A percentile compares a stretch with the other conserved stretches of the same genome.
Conservation (phyloP, 1,140 invertebrate species). For the Philaenus spumarius region DNA sequence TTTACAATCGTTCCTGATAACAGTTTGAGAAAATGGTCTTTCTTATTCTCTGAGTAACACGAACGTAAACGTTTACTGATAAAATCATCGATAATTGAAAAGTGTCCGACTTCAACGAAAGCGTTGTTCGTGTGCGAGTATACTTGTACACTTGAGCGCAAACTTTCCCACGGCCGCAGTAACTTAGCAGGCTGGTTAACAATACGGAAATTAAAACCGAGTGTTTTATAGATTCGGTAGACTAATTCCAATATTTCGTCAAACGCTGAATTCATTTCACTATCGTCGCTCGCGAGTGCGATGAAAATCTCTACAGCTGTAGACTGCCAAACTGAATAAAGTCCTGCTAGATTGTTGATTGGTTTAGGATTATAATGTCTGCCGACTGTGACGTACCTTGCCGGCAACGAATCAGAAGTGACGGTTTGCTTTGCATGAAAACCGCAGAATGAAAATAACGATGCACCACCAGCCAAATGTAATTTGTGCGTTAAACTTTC, state of each 20-base stretch:
- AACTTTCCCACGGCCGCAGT: conserved; percentile 50
- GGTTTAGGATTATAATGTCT: conserved; percentile 50
- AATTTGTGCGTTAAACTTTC: conserved; percentile 43
- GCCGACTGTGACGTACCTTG: conserved; percentile 53
- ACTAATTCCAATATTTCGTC: conserved; percentile 41
- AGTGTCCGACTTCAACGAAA: conserved; percentile 57
- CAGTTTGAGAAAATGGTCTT: conserved; percentile 48
- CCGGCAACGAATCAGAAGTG: conserved; percentile 46
- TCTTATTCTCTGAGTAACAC: conserved; percentile 47
- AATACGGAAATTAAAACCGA: conserved; percentile 55
- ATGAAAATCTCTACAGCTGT: conserved; percentile 50
- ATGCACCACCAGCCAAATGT: conserved; percentile 57
- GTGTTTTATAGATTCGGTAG: conserved; percentile 45
- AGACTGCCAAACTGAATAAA: conserved; percentile 55
- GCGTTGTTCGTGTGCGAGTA: conserved; percentile 49
- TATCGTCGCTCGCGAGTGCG: conserved; percentile 36
- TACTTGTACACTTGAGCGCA: conserved; percentile 55
- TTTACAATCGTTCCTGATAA: conserved; percentile 56
- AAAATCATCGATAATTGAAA: conserved; percentile 54
- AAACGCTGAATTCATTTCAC: conserved; percentile 42
- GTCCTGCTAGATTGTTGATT: conserved; percentile 34
- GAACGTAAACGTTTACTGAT: conserved; percentile 57
- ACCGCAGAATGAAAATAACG: conserved; percentile 53
- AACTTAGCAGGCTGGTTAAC: conserved; percentile 46
- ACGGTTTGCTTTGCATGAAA: conserved; percentile 54